Base-by-base conservation (phyloP, 35 echinoderm and acorn worm species). In the Ophioderma brevispina region DNA sequence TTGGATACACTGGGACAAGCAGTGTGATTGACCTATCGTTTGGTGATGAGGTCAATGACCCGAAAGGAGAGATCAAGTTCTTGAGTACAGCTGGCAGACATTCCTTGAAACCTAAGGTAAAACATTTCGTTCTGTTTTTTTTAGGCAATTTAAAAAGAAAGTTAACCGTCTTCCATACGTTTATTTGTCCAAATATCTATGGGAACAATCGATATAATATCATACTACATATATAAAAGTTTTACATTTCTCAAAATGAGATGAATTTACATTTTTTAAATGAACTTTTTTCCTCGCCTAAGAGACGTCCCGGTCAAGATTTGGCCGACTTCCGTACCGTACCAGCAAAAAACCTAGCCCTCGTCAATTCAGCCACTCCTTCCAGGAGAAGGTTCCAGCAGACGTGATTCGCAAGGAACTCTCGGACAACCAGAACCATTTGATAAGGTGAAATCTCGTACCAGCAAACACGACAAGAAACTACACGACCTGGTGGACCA, bases 11-110 rank as follows among this genome's bases (percentile, higher is more conserved):
- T 34, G 75, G 80, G 80, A n/a, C n/a, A 79, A 87, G 25, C 95
- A 97, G 86, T 64, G 42, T 41, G 85, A 90, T 13, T 76, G 85
- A 5, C 89, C 91, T 31, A 52, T 32, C 11, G 76, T 97, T 94
- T 41, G 86, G 78, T 31, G 92, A 94, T 40, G 92, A 94, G 25
- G 86, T 97, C 78, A 94, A 94, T 39, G 95, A 97, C 77, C 92
- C 91, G 80, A 97, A 97, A 81, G 92, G 92, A 76, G 95, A 97
- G 13, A 80, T 97, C 36, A 91, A 94, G 80, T 97, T 97, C 86
- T 64, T 97, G 30, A 94, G 56, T 78, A 97, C 91, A 80, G 89
- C 92, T 0, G 92, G 32, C 83, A 91, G 39, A 94, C n/a, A 82
- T 18, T 97, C 85, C 92, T 77, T 89, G 36, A 92, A 97, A 3